A percentile compares a stretch with the other conserved stretches of the same genome.
phyloP scores from a whole-genome alignment of 2,888 invertebrate species.

The Idaea aversata region DNA sequence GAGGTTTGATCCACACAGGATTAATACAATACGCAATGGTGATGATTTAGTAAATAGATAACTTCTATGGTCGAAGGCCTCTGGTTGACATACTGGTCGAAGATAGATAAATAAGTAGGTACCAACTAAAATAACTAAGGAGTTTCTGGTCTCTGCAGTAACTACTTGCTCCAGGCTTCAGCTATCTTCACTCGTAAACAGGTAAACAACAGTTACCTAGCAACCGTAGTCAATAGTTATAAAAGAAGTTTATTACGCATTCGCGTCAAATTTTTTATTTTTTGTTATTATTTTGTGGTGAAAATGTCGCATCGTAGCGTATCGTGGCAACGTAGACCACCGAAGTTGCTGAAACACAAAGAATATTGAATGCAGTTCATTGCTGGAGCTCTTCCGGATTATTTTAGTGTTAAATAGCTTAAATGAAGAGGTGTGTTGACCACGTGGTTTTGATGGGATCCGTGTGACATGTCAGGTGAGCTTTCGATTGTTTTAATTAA shows the following conservation, averaged over 20 bases:
- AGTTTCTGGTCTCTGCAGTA: no score
- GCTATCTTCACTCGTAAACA: background rate
- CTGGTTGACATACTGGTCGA: no score
- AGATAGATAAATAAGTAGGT: no score
- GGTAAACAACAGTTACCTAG: conserved; percentile 41
- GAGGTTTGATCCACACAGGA: no score
- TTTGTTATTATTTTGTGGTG: conserved; percentile 51
- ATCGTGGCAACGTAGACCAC: conserved; percentile 59
- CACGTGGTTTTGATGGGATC: background rate
- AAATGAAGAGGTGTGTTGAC: conserved; percentile 10
- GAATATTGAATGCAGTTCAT: conserved; percentile 31
- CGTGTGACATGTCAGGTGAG: conserved; percentile 16
- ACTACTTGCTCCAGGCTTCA: background rate
- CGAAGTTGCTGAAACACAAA: conserved; percentile 34
- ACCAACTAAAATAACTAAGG: no score
- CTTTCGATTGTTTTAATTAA: background rate
- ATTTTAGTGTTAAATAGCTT: conserved; percentile 7
- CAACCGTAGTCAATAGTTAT: conserved; percentile 41
- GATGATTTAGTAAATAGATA: no score
- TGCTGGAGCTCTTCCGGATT: background rate
- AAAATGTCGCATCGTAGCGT: conserved; percentile 68
- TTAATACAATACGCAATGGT: no score
- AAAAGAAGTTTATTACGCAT: conserved; percentile 37
- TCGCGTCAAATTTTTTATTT: conserved; percentile 44
- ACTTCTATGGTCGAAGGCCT: no score